Conservation (phyloP, 2,888 invertebrate species). For the Andrena chrysosceles region DNA sequence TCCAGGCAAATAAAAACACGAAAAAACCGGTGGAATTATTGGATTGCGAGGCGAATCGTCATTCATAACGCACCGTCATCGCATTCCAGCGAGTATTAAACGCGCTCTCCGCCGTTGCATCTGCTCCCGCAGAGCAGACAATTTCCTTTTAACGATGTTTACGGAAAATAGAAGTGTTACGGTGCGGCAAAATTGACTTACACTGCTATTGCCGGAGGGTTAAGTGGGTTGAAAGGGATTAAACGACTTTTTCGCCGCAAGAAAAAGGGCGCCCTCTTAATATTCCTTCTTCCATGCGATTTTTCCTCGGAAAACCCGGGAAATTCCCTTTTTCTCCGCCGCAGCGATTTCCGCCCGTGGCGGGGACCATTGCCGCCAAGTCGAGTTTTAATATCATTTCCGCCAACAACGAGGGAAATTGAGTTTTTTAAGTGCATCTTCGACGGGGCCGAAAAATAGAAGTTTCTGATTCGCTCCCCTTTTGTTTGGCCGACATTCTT, state of each 20-base stretch:
- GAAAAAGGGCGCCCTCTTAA: neutral
- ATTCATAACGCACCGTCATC: neutral
- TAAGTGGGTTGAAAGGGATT: too few relatives aligned
- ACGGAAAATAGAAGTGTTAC: slow-evolving; percentile 26
- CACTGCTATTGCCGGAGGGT: too few relatives aligned
- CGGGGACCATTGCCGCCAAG: neutral
- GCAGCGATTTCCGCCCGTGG: neutral
- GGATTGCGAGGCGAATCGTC: slow-evolving; percentile 11
- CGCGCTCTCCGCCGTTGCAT: slow-evolving; percentile 33
- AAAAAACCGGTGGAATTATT: neutral
- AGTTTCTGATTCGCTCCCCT: slow-evolving; percentile 12
- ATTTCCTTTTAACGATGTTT: slow-evolving; percentile 32
- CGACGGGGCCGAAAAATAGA: neutral
- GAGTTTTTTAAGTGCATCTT: slow-evolving; percentile 37
- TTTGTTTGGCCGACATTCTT: slow-evolving; percentile 15
- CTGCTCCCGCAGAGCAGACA: slow-evolving; percentile 16
- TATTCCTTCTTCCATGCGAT: neutral
- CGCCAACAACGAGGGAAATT: slow-evolving; percentile 26
- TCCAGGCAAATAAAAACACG: neutral
- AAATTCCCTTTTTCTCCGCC: neutral
- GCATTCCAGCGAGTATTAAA: slow-evolving; percentile 5
- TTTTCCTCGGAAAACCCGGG: neutral
- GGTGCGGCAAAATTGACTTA: slow-evolving; percentile 7
- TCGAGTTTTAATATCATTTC: slow-evolving; percentile 30
- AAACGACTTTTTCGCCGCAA: neutral